Conservation (phyloP, 1,140 invertebrate genomes). For the Mesaphorura yosii region DNA sequence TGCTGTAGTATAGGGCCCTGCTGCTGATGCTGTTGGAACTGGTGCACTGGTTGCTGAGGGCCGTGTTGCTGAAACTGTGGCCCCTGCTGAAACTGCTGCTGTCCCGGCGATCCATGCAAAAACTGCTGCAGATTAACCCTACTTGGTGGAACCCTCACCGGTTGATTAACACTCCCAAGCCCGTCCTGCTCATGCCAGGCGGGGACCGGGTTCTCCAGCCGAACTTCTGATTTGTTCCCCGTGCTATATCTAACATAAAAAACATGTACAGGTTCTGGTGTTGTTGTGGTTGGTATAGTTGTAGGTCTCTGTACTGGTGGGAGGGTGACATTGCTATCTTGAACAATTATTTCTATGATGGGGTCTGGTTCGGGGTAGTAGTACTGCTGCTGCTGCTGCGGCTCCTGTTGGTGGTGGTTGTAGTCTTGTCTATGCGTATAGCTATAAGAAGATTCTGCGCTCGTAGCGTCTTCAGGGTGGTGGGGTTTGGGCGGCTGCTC, state of each 20-base stretch:
- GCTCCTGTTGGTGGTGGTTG: no score
- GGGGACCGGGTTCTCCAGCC: slow-evolving; percentile 61
- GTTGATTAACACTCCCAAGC: neutral
- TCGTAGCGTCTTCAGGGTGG: no score
- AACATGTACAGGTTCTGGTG: slow-evolving; percentile 63
- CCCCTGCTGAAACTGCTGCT: no score
- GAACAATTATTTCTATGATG: slow-evolving; percentile 79
- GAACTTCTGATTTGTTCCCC: slow-evolving; percentile 47
- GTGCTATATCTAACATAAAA: slow-evolving; percentile 67
- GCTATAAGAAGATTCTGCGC: no score
- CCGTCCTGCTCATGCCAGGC: slow-evolving; percentile 44
- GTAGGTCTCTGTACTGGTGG: slow-evolving; percentile 37
- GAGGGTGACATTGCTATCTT: slow-evolving; percentile 67
- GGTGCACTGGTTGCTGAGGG: neutral
- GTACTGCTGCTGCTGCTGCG: no score
- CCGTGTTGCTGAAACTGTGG: neutral
- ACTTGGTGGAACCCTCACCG: no score
- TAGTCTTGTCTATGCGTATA: no score
- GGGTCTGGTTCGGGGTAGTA: slow-evolving; percentile 55
- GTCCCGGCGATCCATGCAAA: neutral
- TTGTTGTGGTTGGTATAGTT: slow-evolving; percentile 39
- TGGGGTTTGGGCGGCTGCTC: no score
- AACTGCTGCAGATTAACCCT: neutral
- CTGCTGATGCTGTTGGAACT: neutral
- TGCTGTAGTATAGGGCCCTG: neutral